A percentile compares a stretch with the other conserved stretches of the same genome.
Evolutionary conservation across 2,797 vertebrate species (phyloP).

Genomic region (Helostoma temminkii): DNA sequence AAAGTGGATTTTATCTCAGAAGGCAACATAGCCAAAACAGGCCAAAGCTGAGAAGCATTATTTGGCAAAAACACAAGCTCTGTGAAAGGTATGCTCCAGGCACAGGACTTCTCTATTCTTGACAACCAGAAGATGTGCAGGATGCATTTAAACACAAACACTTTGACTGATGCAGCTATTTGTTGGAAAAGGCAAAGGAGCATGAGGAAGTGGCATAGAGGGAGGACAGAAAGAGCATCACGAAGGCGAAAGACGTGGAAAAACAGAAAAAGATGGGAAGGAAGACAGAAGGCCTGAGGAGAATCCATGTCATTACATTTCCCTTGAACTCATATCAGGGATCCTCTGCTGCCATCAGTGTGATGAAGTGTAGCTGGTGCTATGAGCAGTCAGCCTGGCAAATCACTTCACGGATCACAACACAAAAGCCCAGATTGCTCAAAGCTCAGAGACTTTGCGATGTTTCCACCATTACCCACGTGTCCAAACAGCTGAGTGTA

Average conservation of each 20-base stretch:
- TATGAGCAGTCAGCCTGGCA: slow-evolving; percentile 71
- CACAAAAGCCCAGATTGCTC: slow-evolving; percentile 68
- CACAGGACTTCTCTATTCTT: slow-evolving; percentile 49
- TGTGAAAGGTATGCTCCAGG: slow-evolving; percentile 43
- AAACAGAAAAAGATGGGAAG: slow-evolving; percentile 31
- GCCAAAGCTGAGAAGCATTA: slow-evolving; percentile 57
- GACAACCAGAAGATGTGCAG: slow-evolving; percentile 37
- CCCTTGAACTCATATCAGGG: slow-evolving; percentile 76
- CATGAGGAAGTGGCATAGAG: slow-evolving; percentile 4
- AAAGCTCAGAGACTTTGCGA: slow-evolving; percentile 58
- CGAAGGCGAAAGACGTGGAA: slow-evolving; percentile 35
- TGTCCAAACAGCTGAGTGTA: slow-evolving; percentile 68
- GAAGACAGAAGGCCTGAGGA: slow-evolving; percentile 64
- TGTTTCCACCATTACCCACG: slow-evolving; percentile 60
- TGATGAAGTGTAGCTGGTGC: slow-evolving; percentile 78
- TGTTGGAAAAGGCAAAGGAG: slow-evolving; percentile 27
- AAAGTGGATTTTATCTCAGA: slow-evolving; percentile 73
- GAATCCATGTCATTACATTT: slow-evolving; percentile 72
- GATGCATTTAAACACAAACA: slow-evolving; percentile 44
- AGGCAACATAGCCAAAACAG: slow-evolving; percentile 66
- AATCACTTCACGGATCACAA: slow-evolving; percentile 79
- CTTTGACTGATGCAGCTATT: slow-evolving; percentile 30
- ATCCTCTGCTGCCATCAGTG: slow-evolving; percentile 76
- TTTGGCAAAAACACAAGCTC: slow-evolving; percentile 33
- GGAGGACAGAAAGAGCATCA: slow-evolving; percentile 38